Base-by-base conservation (phyloP, 2,888 invertebrate genomes). In the Epinotia ramella region DNA sequence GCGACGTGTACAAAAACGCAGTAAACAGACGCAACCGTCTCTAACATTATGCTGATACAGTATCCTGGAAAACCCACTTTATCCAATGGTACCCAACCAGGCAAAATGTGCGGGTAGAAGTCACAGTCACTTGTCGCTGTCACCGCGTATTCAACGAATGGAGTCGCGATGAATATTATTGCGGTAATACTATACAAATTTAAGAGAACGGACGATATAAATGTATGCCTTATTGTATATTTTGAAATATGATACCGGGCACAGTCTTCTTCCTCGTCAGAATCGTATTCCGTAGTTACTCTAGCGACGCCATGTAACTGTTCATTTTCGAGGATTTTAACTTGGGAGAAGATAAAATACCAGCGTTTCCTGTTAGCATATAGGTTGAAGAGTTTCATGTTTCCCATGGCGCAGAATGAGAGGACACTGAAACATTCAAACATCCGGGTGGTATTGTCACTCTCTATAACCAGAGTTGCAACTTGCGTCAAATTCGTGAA, bases 341-440 rank as follows among this genome's bases (percentile, higher is more conserved):
- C 83, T 81, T 84, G 81, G 0, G 77, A 79, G 0, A 91, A 73
- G 3, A 93, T 78, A 3, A 72, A 77, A 2, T 77, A 80, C 93
- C 93, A 93, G 6, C 73, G 79, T 12, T 80, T 60, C 2, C 82
- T 78, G 24, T 84, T 80, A 7, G 67, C 56, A 2, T 81, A 77
- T n/a, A 93, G 79, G 6, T 88, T 89, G 24, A 78, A 72, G 0
- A 91, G 79, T 79, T 93, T 93, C 0, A 91, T 73, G 5, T 88
- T 78, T 0, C 91, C 91, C 89, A 93, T 89, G 11, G 82, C 79
- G 62, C 88, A 89, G 77, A 92, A 93, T 0, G 88, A 84, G 0
- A 91, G 81, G 0, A 90, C 81, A 73, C 92, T 91, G 70, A 90
- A 87, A 76, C 89, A 89, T 82, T 90, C 88, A 67, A 92, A 89